Conservation (phyloP, 2,113 vertebrate species). For the Parus major region DNA sequence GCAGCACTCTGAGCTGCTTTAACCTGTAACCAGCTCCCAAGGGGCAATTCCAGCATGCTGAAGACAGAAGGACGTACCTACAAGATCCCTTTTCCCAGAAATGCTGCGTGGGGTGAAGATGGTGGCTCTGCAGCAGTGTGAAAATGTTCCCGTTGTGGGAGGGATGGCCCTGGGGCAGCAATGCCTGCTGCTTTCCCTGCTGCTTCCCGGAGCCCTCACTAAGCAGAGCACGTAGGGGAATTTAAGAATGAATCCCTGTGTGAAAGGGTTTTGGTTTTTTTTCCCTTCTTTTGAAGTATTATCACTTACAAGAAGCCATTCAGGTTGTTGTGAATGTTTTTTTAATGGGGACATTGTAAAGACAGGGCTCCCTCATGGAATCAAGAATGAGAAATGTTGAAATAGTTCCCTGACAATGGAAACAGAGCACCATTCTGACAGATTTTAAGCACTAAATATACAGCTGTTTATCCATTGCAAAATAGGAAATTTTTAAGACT, state of each 20-base stretch:
- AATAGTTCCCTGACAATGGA: background rate
- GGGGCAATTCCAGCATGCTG: background rate
- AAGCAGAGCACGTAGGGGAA: fast-evolving
- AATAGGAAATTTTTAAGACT: background rate
- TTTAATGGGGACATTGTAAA: background rate
- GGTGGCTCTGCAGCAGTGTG: background rate
- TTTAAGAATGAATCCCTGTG: background rate
- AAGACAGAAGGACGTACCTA: fast-evolving
- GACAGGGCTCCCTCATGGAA: background rate
- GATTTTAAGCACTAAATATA: background rate
- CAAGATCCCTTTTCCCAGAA: background rate
- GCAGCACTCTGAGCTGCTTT: background rate
- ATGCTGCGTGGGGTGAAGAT: fast-evolving
- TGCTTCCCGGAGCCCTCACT: background rate
- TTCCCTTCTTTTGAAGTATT: background rate
- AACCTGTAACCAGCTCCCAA: fast-evolving
- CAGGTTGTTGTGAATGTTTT: background rate
- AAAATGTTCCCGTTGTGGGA: background rate
- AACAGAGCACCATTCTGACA: fast-evolving
- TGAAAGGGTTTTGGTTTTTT: background rate
- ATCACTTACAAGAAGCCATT: background rate
- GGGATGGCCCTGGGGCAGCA: background rate
- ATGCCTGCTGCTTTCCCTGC: background rate
- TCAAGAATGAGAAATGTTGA: background rate
- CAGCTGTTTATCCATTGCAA: background rate